Conservation (phyloP, 2,888 invertebrate species). For the Malachius bipustulatus region DNA sequence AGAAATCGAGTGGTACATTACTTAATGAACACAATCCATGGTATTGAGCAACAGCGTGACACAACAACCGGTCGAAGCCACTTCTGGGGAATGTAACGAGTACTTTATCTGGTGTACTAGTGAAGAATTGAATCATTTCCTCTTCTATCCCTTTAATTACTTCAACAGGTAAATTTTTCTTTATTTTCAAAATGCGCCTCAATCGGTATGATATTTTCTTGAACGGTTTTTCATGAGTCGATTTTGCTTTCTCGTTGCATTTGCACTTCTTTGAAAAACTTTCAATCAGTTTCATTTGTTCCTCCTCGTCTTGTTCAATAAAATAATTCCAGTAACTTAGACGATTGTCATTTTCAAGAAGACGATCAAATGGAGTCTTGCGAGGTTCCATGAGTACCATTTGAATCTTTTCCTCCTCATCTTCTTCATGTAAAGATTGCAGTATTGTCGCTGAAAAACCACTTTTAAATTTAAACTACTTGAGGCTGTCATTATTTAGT, state of each 20-base stretch:
- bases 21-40: conserved; percentile 28
- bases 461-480: conserved; percentile 4
- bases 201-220: conserved; percentile 27
- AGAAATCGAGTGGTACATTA: too few relatives aligned
- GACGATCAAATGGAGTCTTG: conserved; percentile 26
- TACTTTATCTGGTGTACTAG: conserved; percentile 20
- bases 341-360: conserved; percentile 25
- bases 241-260: too few relatives aligned
- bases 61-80: conserved; percentile 29
- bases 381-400: conserved; percentile 25
- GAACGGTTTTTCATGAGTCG: conserved; percentile 19
- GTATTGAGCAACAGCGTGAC: conserved; percentile 31
- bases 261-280: too few relatives aligned
- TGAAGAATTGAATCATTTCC: conserved; percentile 27
- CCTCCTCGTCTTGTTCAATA: conserved; percentile 29
- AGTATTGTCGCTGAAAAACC: conserved; percentile 20
- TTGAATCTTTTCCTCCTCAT: conserved; percentile 20
- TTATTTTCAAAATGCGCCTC: conserved; percentile 27
- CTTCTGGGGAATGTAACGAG: conserved; percentile 24
- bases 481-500: too few relatives aligned
- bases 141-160: conserved; percentile 24
- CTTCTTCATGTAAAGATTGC: conserved; percentile 27
- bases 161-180: conserved; percentile 26
- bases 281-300: conserved; percentile 23
- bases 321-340: conserved; percentile 29